A percentile compares a stretch with the other conserved stretches of the same genome.
Evolutionary conservation across 2,113 vertebrate species (phyloP).

Genomic region (Raphicerus campestris): DNA sequence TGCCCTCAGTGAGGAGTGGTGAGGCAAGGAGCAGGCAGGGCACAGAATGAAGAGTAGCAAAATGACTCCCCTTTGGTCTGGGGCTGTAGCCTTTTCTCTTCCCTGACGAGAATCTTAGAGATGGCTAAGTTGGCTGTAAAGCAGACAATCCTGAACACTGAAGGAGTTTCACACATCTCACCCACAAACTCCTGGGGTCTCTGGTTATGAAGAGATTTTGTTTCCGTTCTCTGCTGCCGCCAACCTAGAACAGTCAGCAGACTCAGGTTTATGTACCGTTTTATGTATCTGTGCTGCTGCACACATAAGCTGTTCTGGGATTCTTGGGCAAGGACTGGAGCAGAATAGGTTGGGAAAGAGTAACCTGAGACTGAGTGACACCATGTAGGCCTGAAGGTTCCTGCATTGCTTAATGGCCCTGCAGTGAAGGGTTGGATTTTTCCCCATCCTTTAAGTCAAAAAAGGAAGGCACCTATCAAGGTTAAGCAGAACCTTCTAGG

Average conservation of each 20-base stretch:
- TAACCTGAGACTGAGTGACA: neutral
- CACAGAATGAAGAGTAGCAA: neutral
- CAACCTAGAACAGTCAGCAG: neutral
- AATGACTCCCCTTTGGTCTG: neutral
- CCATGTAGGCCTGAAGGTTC: neutral
- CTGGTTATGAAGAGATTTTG: neutral
- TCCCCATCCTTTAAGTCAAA: neutral
- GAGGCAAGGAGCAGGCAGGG: neutral
- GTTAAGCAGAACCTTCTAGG: neutral
- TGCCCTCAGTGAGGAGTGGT: neutral
- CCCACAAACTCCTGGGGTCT: neutral
- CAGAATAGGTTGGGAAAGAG: neutral
- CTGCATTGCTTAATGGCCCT: neutral
- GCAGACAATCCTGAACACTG: neutral
- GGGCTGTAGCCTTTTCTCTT: neutral
- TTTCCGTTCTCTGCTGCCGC: neutral
- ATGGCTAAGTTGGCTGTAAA: neutral
- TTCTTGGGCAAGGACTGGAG: neutral
- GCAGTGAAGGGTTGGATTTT: neutral
- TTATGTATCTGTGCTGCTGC: neutral
- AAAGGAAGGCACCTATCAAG: neutral
- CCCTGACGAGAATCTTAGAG: neutral
- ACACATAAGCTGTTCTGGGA: neutral
- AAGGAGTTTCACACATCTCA: neutral
- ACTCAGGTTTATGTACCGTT: neutral